Base-by-base conservation (phyloP, 2,888 invertebrate species). In the Dorcus parallelipipedus region DNA sequence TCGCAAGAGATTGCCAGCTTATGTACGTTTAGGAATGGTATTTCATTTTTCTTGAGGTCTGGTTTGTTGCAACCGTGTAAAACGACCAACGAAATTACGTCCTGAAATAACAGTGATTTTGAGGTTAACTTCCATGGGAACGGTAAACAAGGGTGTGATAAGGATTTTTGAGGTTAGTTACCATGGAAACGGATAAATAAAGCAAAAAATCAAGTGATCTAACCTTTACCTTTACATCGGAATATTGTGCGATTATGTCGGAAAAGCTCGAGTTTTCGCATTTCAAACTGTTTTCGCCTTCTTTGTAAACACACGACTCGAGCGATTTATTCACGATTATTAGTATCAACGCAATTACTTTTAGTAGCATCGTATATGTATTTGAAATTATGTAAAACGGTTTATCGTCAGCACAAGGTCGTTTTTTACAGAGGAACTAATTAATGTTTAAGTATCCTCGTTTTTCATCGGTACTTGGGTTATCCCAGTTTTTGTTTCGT, bases 21-120 rank as follows among this genome's bases (percentile, higher is more conserved):
- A 52, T 63, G 54, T 40, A 66, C 8, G n/a, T 65, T 63, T 10
- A 45, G 45, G 42, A 64, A 69, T 10, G 59, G 56, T 38, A 68
- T 54, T 39, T 45, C 54, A n/a, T 56, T 38, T 41, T 40, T n/a
- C 33, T 49, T 39, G 9, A 62, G 39, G 39, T 52, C 17, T n/a
- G 14, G 40, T 53, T 59, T 56, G 38, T 49, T 48, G 42, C 59
- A 58, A n/a, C 54, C 55, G 8, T 40, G 17, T 9, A 61, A 52
- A 7, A 49, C 20, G 3, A 59, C 54, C 20, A 53, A 49, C 23
- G 38, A 38, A 23, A 64, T 38, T 23, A 42, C 39, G 17, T 57
- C 53, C 63, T 63, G 39, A 41, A 63, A 59, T 0, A 54, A 54
- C 41, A 42, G 14, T 14, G 14, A 14, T 14, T 14, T 14, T 14